These are phyloP conservation scores for Damaliscus lunatus DNA, from an alignment of 2,113 vertebrate genomes.

Conservation along the genomic window DNA sequence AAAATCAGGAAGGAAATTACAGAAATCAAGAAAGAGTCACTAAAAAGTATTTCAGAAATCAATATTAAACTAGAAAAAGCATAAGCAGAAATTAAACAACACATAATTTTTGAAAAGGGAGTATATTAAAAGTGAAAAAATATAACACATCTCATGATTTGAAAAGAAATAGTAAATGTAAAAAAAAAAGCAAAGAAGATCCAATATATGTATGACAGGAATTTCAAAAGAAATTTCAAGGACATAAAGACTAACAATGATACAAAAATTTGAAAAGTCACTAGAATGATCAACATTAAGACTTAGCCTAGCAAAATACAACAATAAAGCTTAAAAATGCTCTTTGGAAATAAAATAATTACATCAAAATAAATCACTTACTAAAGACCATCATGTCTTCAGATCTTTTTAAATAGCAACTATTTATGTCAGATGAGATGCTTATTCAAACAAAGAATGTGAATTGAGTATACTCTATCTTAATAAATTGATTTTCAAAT, in stretches of 20 bases:
- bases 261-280: not conserved
- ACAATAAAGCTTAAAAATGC: not conserved
- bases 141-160: not conserved
- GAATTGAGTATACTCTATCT: not conserved
- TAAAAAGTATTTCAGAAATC: not conserved
- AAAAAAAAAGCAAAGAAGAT: not conserved
- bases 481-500: not conserved
- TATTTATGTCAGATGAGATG: not conserved
- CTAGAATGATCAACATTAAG: not conserved
- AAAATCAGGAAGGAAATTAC: not conserved
- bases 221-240: not conserved
- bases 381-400: not conserved
- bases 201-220: not conserved
- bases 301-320: not conserved
- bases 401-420: not conserved
- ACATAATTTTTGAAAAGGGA: not conserved
- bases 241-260: not conserved
- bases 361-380: not conserved
- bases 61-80: not conserved
- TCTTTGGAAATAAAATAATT: not conserved
- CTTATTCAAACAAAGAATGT: not conserved
- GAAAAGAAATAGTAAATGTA: not conserved
- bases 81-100: not conserved
- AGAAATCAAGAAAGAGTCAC: not conserved
- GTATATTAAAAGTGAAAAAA: not conserved